These are phyloP conservation scores for Aepyceros melampus DNA, from an alignment of 2,113 vertebrate species.

Conservation along the genomic window DNA sequence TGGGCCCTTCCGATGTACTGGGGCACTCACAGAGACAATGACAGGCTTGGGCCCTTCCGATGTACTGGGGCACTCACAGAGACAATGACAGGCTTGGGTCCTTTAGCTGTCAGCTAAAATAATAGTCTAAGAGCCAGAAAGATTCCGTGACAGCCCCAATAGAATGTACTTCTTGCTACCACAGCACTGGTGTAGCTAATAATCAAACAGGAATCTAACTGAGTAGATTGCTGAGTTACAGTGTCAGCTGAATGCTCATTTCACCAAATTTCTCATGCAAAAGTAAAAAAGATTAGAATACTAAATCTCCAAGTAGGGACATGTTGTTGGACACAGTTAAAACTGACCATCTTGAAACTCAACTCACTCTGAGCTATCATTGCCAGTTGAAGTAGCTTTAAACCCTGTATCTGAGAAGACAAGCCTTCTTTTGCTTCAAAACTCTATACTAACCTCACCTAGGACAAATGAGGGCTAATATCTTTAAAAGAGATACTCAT, in stretches of 20 bases:
- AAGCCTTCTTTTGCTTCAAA: background rate
- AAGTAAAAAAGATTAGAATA: background rate
- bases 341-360: background rate
- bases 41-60: background rate
- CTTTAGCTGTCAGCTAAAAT: background rate
- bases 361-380: background rate
- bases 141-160: background rate
- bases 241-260: background rate
- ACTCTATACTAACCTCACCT: background rate
- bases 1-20: background rate
- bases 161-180: background rate
- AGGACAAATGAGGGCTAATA: background rate
- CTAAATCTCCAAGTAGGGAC: background rate
- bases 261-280: background rate
- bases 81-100: background rate
- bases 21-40: background rate
- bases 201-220: background rate
- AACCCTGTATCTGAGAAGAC: background rate
- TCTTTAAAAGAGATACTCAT: background rate
- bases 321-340: background rate
- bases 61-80: background rate
- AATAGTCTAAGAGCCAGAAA: background rate
- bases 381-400: background rate
- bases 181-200: background rate
- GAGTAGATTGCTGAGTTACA: background rate